A percentile compares a stretch with the other conserved stretches of the same genome.
These are phyloP conservation scores for Gallinago media DNA, from an alignment of 2,113 vertebrate genomes.

Conservation along the genomic window DNA sequence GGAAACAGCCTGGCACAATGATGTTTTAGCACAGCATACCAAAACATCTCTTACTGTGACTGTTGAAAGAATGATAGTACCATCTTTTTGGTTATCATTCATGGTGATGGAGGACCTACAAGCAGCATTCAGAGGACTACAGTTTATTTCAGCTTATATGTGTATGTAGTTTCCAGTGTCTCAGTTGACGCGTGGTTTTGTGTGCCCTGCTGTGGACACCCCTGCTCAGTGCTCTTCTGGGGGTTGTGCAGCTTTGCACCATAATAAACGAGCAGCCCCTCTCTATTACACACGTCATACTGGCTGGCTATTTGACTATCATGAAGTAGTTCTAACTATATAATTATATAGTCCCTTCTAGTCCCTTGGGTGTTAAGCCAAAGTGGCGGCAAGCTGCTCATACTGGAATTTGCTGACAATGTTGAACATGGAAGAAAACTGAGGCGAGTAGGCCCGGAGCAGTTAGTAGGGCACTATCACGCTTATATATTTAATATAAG, in stretches of 20 bases:
- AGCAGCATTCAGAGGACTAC: not conserved
- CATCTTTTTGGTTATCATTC: not conserved
- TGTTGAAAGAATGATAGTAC: not conserved
- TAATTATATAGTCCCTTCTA: not conserved
- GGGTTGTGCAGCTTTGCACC: not conserved
- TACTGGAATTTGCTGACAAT: not conserved
- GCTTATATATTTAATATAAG: not conserved
- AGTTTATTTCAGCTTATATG: not conserved
- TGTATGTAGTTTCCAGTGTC: not conserved
- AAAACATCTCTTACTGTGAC: fast-evolving
- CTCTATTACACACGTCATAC: not conserved
- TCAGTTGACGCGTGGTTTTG: not conserved
- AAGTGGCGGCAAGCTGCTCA: not conserved
- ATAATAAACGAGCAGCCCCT: not conserved
- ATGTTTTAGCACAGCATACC: not conserved
- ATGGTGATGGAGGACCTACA: not conserved
- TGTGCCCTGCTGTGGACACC: fast-evolving
- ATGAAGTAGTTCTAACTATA: not conserved
- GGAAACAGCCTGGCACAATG: not conserved
- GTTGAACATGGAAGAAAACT: not conserved
- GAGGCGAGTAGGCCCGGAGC: not conserved
- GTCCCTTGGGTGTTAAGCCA: not conserved
- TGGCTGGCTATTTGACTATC: not conserved
- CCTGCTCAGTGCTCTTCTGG: not conserved
- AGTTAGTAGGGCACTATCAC: not conserved